Evolutionary conservation across 2,797 vertebrate species (phyloP).

Genomic region (Tragopan temminckii): DNA sequence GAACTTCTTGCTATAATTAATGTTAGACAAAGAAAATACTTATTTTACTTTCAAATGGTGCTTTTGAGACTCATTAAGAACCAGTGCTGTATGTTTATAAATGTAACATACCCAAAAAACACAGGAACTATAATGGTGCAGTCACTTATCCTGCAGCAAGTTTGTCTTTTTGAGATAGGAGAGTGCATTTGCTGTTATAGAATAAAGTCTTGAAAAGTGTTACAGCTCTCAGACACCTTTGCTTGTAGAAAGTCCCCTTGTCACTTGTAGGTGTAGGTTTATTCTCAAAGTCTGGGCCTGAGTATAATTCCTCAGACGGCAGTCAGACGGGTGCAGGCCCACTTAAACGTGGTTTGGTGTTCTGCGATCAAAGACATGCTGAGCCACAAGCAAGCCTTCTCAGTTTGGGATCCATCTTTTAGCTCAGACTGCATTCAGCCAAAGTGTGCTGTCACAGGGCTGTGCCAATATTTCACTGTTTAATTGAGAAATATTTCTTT

Average conservation of each 20-base stretch:
- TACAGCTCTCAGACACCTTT: neutral
- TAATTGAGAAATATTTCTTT: neutral
- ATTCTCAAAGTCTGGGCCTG: neutral
- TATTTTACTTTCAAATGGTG: conserved; percentile 25
- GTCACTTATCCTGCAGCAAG: neutral
- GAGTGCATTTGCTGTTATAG: neutral
- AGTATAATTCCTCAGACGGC: neutral
- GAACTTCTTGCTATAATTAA: conserved; percentile 49
- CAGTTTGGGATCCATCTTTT: neutral
- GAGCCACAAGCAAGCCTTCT: neutral
- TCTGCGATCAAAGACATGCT: neutral
- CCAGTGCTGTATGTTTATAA: conserved; percentile 23
- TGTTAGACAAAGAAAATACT: conserved; percentile 45
- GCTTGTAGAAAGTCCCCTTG: neutral
- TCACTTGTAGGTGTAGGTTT: neutral
- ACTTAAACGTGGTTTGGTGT: neutral
- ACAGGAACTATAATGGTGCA: neutral
- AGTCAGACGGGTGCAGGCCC: neutral
- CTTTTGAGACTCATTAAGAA: conserved; percentile 38
- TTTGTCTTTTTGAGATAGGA: neutral
- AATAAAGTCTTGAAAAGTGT: neutral
- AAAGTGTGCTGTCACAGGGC: neutral
- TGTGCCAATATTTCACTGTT: neutral
- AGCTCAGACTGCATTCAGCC: neutral
- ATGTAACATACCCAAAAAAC: neutral